Evolutionary conservation across 2,797 vertebrate species (phyloP).

Genomic region (Malurus leucopterus): DNA sequence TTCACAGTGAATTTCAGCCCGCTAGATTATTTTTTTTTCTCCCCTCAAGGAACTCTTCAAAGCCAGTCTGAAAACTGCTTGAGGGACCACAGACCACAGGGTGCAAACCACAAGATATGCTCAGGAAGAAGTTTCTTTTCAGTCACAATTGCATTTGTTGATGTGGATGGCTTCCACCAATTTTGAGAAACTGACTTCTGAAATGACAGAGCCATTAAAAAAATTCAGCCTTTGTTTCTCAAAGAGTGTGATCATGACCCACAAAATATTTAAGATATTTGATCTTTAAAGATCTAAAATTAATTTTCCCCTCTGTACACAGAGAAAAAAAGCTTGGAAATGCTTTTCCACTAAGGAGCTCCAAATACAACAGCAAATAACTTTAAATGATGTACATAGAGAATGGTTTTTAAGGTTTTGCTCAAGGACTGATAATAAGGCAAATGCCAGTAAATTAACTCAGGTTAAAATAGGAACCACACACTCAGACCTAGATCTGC

Average conservation of each 20-base stretch:
- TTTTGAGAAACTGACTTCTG: background rate
- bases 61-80: background rate
- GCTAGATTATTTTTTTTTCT: background rate
- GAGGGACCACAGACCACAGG: background rate
- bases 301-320: accelerated
- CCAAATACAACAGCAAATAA: background rate
- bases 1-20: background rate
- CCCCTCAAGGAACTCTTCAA: background rate
- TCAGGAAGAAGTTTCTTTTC: background rate
- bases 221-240: background rate
- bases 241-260: background rate
- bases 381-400: background rate
- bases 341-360: background rate
- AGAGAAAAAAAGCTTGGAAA: background rate
- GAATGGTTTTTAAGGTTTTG: background rate
- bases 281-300: background rate
- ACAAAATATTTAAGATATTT: background rate
- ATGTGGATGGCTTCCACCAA: background rate
- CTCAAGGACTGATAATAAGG: background rate
- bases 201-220: background rate
- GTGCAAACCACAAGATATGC: background rate
- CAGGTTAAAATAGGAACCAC: background rate
- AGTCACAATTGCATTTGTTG: background rate
- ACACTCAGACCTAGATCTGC: background rate
- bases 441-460: background rate